These are phyloP conservation scores for Coenonympha arcania DNA, from an alignment of 2,888 invertebrate genomes.

Conservation along the genomic window DNA sequence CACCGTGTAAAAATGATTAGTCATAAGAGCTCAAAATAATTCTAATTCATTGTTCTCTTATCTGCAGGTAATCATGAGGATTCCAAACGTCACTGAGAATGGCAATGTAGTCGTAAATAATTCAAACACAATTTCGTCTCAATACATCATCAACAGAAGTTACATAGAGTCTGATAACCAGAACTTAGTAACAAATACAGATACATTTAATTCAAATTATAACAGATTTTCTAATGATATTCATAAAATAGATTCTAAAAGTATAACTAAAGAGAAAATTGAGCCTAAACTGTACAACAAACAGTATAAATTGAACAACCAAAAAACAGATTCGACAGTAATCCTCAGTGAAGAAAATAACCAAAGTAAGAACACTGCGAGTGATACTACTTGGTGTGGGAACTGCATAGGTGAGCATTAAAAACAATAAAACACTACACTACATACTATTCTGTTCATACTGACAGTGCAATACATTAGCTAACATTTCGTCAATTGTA, in stretches of 20 bases:
- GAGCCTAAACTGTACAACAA: slow-evolving; percentile 52
- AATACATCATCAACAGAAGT: slow-evolving; percentile 25
- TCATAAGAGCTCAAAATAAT: too few relatives aligned
- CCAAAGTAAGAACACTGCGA: background rate
- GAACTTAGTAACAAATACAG: slow-evolving; percentile 36
- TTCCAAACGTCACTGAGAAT: slow-evolving; percentile 50
- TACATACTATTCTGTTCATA: background rate
- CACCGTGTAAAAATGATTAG: too few relatives aligned
- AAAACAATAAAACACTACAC: too few relatives aligned
- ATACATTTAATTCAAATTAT: slow-evolving; percentile 18
- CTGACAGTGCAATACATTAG: background rate
- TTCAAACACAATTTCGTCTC: slow-evolving; percentile 32
- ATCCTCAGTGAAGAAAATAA: background rate
- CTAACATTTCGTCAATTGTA: background rate
- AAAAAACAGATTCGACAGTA: slow-evolving; percentile 27
- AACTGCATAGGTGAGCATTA: slow-evolving; percentile 23
- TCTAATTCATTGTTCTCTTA: slow-evolving; percentile 12
- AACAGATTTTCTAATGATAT: slow-evolving; percentile 9
- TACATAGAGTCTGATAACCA: slow-evolving; percentile 29
- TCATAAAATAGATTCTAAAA: slow-evolving; percentile 2
- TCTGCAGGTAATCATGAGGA: slow-evolving; percentile 63
- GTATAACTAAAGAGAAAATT: slow-evolving; percentile 32
- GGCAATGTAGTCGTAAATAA: slow-evolving; percentile 49
- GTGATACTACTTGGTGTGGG: slow-evolving; percentile 2
- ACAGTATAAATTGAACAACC: slow-evolving; percentile 53